Base-by-base conservation (phyloP, 2,888 invertebrate genomes). In the Yponomeuta sedellus region DNA sequence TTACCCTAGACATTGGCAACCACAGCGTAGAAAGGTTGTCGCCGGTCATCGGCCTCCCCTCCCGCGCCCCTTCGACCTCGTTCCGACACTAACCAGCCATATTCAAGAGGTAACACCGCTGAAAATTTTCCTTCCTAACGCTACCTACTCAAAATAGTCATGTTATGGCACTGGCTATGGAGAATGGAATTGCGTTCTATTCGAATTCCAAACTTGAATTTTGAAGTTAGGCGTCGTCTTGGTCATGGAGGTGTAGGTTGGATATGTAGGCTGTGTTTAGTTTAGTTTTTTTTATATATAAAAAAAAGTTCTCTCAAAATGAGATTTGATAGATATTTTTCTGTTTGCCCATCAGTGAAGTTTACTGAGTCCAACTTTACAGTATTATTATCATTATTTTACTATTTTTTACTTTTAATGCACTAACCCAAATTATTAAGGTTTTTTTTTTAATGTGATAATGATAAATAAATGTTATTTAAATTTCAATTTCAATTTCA, bases 1-100 rank as follows among this genome's bases (percentile, higher is more conserved):
- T 88, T 88, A 86, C 80, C 86, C 88, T 88, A 88, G 88, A 88
- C 88, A 86, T 86, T 85, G 85, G 82, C 77, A 58, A 76, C 75
- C 34, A 16, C 67, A 71, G 75, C 79, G 83, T 81, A 81, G 81
- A 85, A 82, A 87, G 84, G 82, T 80, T 85, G 85, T 78, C 82
- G 77, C 73, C 88, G 89, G 88, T 88, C 87, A 86, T 85, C 86
- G 86, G 76, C 86, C 85, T 77, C 80, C 72, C 75, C 81, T 81
- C 72, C 82, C 79, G 75, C 79, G 73, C 81, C 77, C 71, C 76
- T 70, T 69, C 81, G 88, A 81, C 88, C 88, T 88, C 88, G 81
- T 86, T 88, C 70, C 71, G 68, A 70, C 28, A 62, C 75, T 77
- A 74, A 74, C 81, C 83, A 76, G 77, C 83, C 72, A 80, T 73